Evolutionary conservation across 2,113 vertebrate genomes (phyloP).

Genomic region (Clarias magur): DNA sequence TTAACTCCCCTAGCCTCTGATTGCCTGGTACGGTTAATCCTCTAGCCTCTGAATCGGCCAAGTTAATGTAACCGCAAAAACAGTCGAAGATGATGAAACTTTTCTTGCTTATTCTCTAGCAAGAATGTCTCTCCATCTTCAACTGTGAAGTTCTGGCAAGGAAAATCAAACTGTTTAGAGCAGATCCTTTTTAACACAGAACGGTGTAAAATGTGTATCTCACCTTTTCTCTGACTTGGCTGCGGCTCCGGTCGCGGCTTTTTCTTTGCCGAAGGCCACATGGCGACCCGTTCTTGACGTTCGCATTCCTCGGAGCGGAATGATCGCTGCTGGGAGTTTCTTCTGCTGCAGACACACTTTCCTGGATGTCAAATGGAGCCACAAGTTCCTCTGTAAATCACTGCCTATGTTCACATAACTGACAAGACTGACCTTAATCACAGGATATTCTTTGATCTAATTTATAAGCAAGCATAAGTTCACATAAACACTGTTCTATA

Average conservation of each 20-base stretch:
- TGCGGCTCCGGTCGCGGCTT: slow-evolving; percentile 74
- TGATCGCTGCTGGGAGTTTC: slow-evolving; percentile 88
- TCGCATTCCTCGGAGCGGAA: slow-evolving; percentile 63
- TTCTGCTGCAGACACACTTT: slow-evolving; percentile 83
- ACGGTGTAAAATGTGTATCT: background rate
- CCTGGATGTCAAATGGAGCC: slow-evolving; percentile 66
- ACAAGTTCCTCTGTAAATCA: background rate
- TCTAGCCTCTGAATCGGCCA: no score
- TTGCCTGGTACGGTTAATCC: no score
- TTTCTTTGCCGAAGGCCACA: slow-evolving; percentile 66
- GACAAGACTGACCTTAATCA: background rate
- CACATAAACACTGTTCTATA: background rate
- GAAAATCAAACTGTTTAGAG: background rate
- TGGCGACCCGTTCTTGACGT: slow-evolving; percentile 66
- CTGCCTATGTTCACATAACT: background rate
- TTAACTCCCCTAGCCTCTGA: no score
- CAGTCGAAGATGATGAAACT: no score
- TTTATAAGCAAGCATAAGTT: background rate
- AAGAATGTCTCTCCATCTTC: background rate
- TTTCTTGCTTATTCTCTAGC: no score
- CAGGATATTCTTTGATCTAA: background rate
- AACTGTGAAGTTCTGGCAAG: no score
- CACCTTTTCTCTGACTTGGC: slow-evolving; percentile 83
- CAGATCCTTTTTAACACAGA: background rate
- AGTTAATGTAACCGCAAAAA: no score